Percentiles rank a stretch among this genome's conserved stretches.
phyloP scores from a whole-genome alignment of 2,113 vertebrate genomes.

The Hippocampus abdominalis region DNA sequence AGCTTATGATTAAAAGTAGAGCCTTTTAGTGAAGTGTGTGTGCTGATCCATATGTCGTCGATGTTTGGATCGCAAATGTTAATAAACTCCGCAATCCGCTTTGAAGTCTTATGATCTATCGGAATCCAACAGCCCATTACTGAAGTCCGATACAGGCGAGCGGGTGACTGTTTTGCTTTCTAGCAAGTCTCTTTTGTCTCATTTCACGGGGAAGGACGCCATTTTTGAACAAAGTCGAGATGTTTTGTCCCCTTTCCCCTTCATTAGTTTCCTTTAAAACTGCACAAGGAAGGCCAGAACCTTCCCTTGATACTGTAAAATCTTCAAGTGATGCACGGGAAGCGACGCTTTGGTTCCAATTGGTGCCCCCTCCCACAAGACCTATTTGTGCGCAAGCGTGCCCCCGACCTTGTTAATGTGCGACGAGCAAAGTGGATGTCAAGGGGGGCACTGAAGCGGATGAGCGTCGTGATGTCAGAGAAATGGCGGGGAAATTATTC shows the following conservation, averaged over 20 bases:
- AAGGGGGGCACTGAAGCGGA: constrained; percentile 31
- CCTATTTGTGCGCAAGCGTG: constrained; percentile 8
- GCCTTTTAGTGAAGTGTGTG: constrained; percentile 27
- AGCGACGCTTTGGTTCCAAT: constrained; percentile 22
- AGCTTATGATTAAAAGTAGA: constrained; percentile 60
- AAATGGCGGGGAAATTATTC: constrained; percentile 15
- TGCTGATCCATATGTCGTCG: no score
- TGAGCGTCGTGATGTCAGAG: constrained; percentile 16
- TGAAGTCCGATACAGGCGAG: background rate
- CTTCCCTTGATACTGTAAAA: constrained; percentile 1
- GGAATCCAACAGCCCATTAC: background rate
- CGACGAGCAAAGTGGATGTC: constrained; percentile 18
- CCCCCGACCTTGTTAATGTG: constrained; percentile 28
- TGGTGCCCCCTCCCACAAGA: constrained; percentile 19
- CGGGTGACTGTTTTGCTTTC: background rate
- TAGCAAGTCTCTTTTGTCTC: background rate
- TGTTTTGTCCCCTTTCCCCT: background rate
- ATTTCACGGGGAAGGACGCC: no score
- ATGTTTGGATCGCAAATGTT: no score
- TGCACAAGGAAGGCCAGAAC: constrained; percentile 2
- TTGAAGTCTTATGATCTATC: background rate
- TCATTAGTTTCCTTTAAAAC: constrained; percentile 7
- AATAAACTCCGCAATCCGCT: no score
- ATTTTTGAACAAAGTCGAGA: constrained; percentile 10
- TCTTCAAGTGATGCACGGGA: constrained; percentile 10